Evolutionary conservation across 2,888 invertebrate species (phyloP).

Genomic region (Panzeria rudis): DNA sequence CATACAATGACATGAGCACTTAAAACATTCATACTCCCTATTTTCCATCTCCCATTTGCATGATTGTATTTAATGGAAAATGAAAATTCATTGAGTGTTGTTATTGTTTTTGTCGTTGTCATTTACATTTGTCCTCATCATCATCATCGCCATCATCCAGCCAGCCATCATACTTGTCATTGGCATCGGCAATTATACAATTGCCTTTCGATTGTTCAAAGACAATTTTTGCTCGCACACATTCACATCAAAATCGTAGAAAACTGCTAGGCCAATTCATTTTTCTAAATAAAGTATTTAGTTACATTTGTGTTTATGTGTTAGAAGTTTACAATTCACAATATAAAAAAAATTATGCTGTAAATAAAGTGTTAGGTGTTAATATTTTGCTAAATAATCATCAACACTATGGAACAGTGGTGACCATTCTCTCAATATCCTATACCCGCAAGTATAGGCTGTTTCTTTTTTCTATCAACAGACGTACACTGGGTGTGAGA

Average conservation of each 20-base stretch:
- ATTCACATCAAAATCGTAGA: neutral
- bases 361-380: conserved; percentile 14
- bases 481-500: too few species aligned
- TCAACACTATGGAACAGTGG: conserved; percentile 1
- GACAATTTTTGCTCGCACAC: conserved; percentile 41
- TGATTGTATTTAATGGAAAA: conserved; percentile 41
- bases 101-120: conserved; percentile 20
- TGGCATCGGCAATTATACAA: conserved; percentile 44
- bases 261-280: neutral
- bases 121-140: conserved; percentile 17
- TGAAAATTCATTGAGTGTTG: conserved; percentile 52
- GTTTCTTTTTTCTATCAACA: too few species aligned
- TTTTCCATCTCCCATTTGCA: conserved; percentile 6
- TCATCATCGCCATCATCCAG: neutral
- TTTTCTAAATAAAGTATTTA: too few species aligned
- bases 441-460: too few species aligned
- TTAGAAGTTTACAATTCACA: neutral
- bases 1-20: conserved; percentile 25
- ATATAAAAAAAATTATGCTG: neutral
- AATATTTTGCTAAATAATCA: conserved; percentile 30
- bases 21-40: neutral
- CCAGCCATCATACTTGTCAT: conserved; percentile 19
- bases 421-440: too few species aligned
- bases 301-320: too few species aligned
- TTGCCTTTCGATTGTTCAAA: conserved; percentile 25